These are phyloP conservation scores for Mormyrus lacerda DNA, from an alignment of 2,113 vertebrate genomes.

Conservation along the genomic window DNA sequence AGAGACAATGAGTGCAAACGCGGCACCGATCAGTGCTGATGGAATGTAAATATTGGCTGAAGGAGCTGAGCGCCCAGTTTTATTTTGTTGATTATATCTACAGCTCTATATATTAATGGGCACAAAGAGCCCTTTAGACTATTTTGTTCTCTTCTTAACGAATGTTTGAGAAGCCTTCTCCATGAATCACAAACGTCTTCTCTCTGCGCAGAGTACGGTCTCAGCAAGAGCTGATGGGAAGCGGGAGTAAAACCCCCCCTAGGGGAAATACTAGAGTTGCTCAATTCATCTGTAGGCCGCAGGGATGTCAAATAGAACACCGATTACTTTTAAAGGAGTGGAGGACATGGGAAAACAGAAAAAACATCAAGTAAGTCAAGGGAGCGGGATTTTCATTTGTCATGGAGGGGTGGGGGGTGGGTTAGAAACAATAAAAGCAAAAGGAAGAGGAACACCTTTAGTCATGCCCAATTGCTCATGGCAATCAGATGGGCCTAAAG, in stretches of 20 bases:
- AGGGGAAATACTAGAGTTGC: conserved; percentile 3
- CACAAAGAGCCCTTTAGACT: not conserved
- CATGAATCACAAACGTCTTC: not conserved
- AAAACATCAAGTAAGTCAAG: conserved; percentile 50
- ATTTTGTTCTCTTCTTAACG: not conserved
- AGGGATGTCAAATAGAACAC: not conserved
- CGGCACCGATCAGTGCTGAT: not conserved
- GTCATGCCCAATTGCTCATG: not conserved
- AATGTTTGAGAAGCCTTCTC: not conserved
- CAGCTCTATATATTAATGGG: not conserved
- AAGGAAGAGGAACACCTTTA: not conserved
- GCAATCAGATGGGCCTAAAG: not conserved
- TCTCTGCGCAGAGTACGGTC: not conserved
- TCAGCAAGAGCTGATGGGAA: not conserved
- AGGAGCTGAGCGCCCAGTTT: not conserved
- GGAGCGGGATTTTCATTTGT: conserved; percentile 1
- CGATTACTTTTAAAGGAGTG: not conserved
- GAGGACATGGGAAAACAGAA: conserved; percentile 37
- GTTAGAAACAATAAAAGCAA: not conserved
- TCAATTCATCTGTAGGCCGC: conserved; percentile 11
- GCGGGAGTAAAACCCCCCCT: not conserved
- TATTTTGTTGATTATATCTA: not conserved
- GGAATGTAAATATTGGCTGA: not conserved
- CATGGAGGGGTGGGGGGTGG: not conserved
- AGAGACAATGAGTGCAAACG: not conserved